phyloP scores from a whole-genome alignment of 2,888 invertebrate genomes.

The Andrena praecox region DNA sequence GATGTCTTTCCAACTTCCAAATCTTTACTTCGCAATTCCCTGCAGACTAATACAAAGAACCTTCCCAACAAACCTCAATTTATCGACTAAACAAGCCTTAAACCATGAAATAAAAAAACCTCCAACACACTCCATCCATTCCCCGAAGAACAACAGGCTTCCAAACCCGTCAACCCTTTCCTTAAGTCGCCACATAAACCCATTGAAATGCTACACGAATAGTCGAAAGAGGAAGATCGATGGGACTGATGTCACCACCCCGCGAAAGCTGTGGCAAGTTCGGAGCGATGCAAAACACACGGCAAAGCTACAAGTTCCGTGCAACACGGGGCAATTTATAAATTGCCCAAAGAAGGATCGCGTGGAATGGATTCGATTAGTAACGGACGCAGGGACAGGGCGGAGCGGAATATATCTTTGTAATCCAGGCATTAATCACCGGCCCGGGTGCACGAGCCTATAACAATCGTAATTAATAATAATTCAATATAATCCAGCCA shows the following conservation, averaged over 20 bases:
- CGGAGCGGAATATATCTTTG: conserved; percentile 16
- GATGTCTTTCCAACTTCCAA: no score
- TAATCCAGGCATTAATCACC: conserved; percentile 40
- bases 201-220: no score
- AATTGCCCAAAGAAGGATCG: not conserved
- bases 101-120: no score
- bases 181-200: no score
- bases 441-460: not conserved
- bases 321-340: conserved; percentile 15
- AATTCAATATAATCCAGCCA: conserved; percentile 48
- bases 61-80: no score
- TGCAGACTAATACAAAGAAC: no score
- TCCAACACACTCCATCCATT: no score
- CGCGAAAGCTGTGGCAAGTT: not conserved
- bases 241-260: not conserved
- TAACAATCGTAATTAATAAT: conserved; percentile 57
- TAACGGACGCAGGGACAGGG: not conserved
- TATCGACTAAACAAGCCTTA: no score
- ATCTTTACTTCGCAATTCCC: no score
- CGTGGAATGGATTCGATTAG: not conserved
- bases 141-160: no score
- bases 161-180: no score
- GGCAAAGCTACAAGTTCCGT: conserved; percentile 7
- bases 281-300: not conserved
- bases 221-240: not conserved